phyloP scores from a whole-genome alignment of 2,888 invertebrate species.

The Neoscelio sp. region DNA sequence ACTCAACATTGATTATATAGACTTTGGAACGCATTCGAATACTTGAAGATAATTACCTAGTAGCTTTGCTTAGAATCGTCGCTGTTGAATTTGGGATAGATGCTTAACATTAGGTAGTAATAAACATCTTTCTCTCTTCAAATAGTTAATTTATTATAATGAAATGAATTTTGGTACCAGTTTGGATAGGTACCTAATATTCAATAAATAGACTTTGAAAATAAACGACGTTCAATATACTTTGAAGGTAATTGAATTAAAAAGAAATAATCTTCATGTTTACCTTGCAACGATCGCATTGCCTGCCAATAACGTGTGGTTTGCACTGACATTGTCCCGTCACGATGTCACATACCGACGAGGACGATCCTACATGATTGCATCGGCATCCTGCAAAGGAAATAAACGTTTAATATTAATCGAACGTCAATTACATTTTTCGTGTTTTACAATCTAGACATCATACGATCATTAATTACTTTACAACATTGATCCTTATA shows the following conservation, averaged over 20 bases:
- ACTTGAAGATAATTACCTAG: no score
- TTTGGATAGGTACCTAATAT: no score
- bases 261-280: constrained; percentile 65
- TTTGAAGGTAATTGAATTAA: constrained; percentile 47
- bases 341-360: constrained; percentile 89
- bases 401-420: constrained; percentile 48
- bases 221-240: no score
- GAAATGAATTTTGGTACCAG: no score
- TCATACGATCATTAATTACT: neutral
- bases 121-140: no score
- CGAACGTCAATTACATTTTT: constrained; percentile 18
- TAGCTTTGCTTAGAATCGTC: no score
- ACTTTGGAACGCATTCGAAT: no score
- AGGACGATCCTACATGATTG: constrained; percentile 88
- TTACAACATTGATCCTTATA: neutral
- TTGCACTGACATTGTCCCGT: constrained; percentile 92
- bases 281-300: constrained; percentile 91
- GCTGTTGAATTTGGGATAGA: no score
- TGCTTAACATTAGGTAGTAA: no score
- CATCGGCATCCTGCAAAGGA: constrained; percentile 93
- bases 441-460: constrained; percentile 14
- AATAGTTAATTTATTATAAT: no score
- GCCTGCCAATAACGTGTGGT: constrained; percentile 88
- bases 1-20: no score
- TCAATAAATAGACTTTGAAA: no score